phyloP scores from a whole-genome alignment of 2,888 invertebrate genomes.

The Tinea pellionella region DNA sequence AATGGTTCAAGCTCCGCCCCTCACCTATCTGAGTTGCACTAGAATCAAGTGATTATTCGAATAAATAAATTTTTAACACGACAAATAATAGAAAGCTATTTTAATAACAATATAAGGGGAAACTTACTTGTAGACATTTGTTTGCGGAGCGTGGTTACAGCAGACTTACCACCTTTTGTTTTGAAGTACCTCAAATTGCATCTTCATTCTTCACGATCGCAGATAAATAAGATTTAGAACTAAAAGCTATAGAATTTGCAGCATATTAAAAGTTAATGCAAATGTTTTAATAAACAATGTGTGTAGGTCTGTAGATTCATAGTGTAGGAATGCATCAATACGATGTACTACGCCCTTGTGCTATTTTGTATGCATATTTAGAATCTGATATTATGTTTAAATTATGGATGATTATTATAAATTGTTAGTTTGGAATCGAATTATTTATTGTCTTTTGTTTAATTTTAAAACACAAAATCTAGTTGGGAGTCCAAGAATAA shows the following conservation, averaged over 20 bases:
- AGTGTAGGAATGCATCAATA: slow-evolving; percentile 2
- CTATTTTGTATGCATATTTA: slow-evolving; percentile 8
- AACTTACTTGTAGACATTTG: too few relatives aligned
- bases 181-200: background rate
- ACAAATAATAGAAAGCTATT: too few relatives aligned
- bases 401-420: background rate
- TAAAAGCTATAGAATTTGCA: background rate
- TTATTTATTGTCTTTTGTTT: background rate
- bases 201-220: background rate
- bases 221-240: background rate
- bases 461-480: too few relatives aligned
- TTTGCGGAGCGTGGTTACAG: too few relatives aligned
- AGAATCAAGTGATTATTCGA: too few relatives aligned
- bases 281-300: background rate
- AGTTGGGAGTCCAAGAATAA: too few relatives aligned
- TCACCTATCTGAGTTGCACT: too few relatives aligned
- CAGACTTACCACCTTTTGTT: background rate
- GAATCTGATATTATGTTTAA: background rate
- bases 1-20: too few relatives aligned
- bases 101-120: too few relatives aligned
- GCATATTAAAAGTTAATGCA: background rate
- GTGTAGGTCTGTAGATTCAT: slow-evolving; percentile 1
- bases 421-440: background rate
- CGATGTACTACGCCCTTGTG: background rate
- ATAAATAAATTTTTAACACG: too few relatives aligned